Conservation (phyloP, 1,140 invertebrate species). For the Calephelis nemesis region DNA sequence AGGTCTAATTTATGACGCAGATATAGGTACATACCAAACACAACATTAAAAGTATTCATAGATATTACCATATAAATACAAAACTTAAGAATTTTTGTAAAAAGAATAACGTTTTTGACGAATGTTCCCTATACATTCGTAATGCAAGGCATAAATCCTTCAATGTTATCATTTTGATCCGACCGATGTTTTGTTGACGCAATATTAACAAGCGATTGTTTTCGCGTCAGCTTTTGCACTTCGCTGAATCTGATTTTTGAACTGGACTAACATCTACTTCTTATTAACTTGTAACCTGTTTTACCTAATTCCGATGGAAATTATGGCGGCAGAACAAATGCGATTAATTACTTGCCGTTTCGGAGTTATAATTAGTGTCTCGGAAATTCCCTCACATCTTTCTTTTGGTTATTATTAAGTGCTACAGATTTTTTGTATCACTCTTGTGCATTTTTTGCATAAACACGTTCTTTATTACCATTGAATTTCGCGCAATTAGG, state of each 20-base stretch:
- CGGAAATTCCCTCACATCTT: conserved; percentile 42
- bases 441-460: conserved; percentile 18
- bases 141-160: conserved; percentile 20
- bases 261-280: conserved; percentile 49
- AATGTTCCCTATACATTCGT: conserved; percentile 13
- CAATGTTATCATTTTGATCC: conserved; percentile 34
- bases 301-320: conserved; percentile 67
- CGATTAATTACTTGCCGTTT: conserved; percentile 57
- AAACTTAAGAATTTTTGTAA: conserved; percentile 11
- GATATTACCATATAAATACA: conserved; percentile 4
- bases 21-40: not conserved
- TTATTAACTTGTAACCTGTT: conserved; percentile 49
- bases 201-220: conserved; percentile 68
- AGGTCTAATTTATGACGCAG: too few relatives aligned
- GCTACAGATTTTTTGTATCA: conserved; percentile 27
- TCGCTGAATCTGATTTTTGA: conserved; percentile 63
- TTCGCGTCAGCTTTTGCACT: conserved; percentile 73
- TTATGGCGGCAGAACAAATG: conserved; percentile 50
- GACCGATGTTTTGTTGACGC: conserved; percentile 48
- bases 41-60: not conserved
- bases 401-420: conserved; percentile 29
- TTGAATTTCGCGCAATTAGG: conserved; percentile 50
- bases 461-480: conserved; percentile 29
- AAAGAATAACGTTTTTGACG: conserved; percentile 16
- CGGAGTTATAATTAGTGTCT: conserved; percentile 49